These are phyloP conservation scores for Branchipolynoe longqiensis DNA, from an alignment of 2,888 invertebrate species.

Conservation along the genomic window DNA sequence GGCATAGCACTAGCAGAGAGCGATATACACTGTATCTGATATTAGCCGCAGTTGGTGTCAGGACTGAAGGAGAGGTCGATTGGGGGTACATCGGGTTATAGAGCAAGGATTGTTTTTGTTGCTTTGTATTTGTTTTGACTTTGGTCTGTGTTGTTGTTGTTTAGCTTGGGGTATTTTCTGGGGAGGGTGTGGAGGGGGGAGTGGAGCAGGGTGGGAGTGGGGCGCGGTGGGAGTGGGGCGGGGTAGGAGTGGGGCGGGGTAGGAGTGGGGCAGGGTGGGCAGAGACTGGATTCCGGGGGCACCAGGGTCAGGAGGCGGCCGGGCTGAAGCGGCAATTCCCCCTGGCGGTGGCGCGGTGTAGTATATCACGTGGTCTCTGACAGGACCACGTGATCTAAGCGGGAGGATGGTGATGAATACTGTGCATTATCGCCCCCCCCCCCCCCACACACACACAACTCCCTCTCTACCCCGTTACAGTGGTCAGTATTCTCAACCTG, in stretches of 20 bases:
- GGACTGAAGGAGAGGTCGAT: too few species aligned
- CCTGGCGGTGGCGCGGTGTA: not conserved
- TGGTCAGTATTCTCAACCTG: not conserved
- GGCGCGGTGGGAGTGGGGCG: not conserved
- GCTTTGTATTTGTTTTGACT: too few species aligned
- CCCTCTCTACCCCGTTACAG: not conserved
- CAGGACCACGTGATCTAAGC: slow-evolving; percentile 13
- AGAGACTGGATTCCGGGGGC: not conserved
- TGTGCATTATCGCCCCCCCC: slow-evolving; percentile 33
- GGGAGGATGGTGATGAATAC: not conserved
- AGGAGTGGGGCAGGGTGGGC: not conserved
- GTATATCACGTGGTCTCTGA: slow-evolving; percentile 13
- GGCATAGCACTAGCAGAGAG: too few species aligned
- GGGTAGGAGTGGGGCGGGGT: not conserved
- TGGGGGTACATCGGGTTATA: too few species aligned
- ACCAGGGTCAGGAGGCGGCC: not conserved
- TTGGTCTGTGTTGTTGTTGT: too few species aligned
- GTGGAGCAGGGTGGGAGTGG: slow-evolving; percentile 5
- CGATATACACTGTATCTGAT: too few species aligned
- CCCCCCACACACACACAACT: not conserved
- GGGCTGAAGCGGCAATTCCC: not conserved
- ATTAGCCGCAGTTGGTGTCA: too few species aligned
- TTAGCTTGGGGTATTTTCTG: too few species aligned
- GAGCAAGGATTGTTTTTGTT: too few species aligned
- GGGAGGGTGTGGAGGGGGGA: too few species aligned